Percentiles rank a stretch among this genome's conserved stretches.
phyloP scores from a whole-genome alignment of 1,140 invertebrate species.

The Solen grandis region DNA sequence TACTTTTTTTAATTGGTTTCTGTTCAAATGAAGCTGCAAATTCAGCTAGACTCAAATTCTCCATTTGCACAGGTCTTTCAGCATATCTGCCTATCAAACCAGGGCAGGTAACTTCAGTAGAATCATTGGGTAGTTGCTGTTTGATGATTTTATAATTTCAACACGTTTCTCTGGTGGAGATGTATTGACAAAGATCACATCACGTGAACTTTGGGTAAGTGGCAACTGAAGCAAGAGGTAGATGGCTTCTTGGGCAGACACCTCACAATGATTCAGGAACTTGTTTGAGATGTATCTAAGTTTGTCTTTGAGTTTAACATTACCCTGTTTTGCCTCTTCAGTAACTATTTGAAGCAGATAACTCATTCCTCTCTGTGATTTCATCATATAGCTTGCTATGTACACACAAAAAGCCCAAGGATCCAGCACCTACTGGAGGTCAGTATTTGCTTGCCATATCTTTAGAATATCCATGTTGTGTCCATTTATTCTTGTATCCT shows the following conservation, averaged over 20 bases:
- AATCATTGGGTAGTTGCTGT: conserved; percentile 18
- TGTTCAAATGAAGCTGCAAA: conserved; percentile 28
- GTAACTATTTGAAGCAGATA: conserved; percentile 11
- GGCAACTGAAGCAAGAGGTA: conserved; percentile 42
- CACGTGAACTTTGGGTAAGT: conserved; percentile 26
- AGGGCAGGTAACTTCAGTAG: conserved; percentile 49
- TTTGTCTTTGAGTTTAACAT: conserved; percentile 36
- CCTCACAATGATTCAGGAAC: too few relatives aligned
- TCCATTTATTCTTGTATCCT: conserved; percentile 49
- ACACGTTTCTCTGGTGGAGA: conserved; percentile 49
- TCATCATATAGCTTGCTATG: conserved; percentile 58
- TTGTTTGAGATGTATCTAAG: conserved; percentile 57
- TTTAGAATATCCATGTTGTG: conserved; percentile 41
- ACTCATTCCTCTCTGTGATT: conserved; percentile 58
- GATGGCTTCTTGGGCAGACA: conserved; percentile 61
- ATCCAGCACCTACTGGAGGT: conserved; percentile 56
- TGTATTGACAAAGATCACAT: conserved; percentile 57
- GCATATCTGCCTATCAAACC: conserved; percentile 35
- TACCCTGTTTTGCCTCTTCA: conserved; percentile 43
- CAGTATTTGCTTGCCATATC: conserved; percentile 58
- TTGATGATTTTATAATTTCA: conserved; percentile 55
- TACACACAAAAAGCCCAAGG: conserved; percentile 54
- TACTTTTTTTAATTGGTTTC: background rate
- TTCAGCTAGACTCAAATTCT: conserved; percentile 19
- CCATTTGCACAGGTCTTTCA: conserved; percentile 22